These are phyloP conservation scores for Agriopis leucophaearia DNA, from an alignment of 2,888 invertebrate species.

Conservation along the genomic window DNA sequence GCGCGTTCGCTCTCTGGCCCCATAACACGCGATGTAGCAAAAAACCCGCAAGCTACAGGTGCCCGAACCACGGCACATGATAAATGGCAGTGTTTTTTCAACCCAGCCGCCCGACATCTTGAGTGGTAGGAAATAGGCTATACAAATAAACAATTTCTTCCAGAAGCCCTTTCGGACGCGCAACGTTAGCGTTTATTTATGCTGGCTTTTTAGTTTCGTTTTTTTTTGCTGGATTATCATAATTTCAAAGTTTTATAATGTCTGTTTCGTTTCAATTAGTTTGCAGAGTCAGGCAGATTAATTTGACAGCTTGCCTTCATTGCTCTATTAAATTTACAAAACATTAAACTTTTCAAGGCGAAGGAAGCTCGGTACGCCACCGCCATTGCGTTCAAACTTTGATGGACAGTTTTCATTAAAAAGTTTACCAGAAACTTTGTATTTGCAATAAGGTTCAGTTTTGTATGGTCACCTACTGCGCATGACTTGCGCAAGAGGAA, in stretches of 20 bases:
- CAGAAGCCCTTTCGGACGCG: constrained; percentile 46
- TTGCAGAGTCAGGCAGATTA: neutral
- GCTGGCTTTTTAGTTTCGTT: constrained; percentile 25
- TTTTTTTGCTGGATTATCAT: constrained; percentile 28
- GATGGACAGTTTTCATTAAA: constrained; percentile 54
- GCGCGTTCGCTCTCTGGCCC: constrained; percentile 60
- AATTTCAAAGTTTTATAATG: constrained; percentile 6
- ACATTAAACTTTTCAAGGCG: constrained; percentile 35
- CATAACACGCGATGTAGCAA: constrained; percentile 63
- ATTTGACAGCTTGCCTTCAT: constrained; percentile 26
- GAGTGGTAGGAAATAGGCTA: constrained; percentile 63
- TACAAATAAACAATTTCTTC: constrained; percentile 59
- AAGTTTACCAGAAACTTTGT: constrained; percentile 62
- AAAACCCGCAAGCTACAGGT: constrained; percentile 72
- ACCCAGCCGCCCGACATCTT: constrained; percentile 60
- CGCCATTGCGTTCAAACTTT: constrained; percentile 47
- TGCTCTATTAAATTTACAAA: constrained; percentile 18
- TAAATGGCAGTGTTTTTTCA: constrained; percentile 70
- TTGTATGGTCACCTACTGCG: constrained; percentile 62
- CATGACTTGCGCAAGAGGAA: constrained; percentile 80
- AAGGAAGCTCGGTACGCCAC: constrained; percentile 36
- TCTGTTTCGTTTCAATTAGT: constrained; percentile 16
- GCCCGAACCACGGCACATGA: constrained; percentile 63
- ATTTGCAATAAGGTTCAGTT: constrained; percentile 55
- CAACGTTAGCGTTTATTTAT: constrained; percentile 47